Percentiles rank a stretch among this genome's conserved stretches.
These are phyloP conservation scores for Hemiscyllium ocellatum DNA, from an alignment of 2,113 vertebrate genomes.

Conservation along the genomic window DNA sequence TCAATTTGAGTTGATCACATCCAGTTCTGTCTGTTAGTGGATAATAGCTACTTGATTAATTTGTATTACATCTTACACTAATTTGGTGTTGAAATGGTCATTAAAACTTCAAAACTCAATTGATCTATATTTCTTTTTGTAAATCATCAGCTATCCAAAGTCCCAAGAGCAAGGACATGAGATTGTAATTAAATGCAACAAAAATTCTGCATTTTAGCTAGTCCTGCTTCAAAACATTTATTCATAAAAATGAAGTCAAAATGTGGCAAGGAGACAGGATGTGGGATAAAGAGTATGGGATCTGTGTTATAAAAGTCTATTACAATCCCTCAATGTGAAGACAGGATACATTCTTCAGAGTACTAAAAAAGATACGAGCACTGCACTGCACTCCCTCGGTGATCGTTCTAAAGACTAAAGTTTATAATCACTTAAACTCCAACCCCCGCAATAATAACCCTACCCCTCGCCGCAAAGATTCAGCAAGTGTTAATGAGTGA, in stretches of 20 bases:
- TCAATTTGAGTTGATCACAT: not conserved
- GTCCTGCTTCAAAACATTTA: not conserved
- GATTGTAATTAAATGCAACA: not conserved
- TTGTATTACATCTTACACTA: not conserved
- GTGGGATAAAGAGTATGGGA: not conserved
- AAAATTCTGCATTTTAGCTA: not conserved
- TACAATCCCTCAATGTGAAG: not conserved
- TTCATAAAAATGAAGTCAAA: not conserved
- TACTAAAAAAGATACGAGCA: not conserved
- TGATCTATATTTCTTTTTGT: not conserved
- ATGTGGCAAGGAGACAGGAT: too few species aligned
- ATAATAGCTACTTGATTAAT: not conserved
- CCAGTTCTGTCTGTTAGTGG: not conserved
- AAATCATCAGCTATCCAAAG: not conserved
- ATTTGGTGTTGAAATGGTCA: not conserved
- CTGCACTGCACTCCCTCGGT: not conserved
- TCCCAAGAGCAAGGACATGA: not conserved
- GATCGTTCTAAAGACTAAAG: not conserved
- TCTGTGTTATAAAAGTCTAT: not conserved
- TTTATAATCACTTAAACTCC: not conserved
- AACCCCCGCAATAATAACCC: not conserved
- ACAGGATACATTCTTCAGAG: not conserved
- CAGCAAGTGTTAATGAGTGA: not conserved
- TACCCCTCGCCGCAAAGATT: not conserved
- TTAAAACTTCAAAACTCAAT: not conserved